Evolutionary conservation across 2,797 vertebrate genomes (phyloP).

Genomic region (Thripadectes ignobilis): DNA sequence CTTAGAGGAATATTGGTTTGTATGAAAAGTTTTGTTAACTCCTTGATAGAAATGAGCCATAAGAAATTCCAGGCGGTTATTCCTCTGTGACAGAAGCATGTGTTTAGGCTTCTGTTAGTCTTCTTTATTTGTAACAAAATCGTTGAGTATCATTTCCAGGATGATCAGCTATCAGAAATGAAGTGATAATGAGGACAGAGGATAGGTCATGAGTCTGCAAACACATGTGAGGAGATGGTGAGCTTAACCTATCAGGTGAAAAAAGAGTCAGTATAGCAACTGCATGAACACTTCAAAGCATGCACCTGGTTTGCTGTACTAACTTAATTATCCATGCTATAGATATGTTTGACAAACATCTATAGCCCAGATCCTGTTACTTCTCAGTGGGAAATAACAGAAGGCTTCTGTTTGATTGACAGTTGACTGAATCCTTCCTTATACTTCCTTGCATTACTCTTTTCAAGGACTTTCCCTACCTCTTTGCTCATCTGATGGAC

Average conservation of each 20-base stretch:
- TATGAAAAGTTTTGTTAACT: not conserved
- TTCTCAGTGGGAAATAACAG: constrained; percentile 63
- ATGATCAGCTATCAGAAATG: constrained; percentile 38
- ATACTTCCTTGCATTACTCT: constrained; percentile 59
- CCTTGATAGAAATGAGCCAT: not conserved
- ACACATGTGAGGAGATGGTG: constrained; percentile 70
- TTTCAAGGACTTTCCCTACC: constrained; percentile 44
- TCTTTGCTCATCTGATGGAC: not conserved
- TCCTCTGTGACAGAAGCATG: not conserved
- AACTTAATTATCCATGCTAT: constrained; percentile 78
- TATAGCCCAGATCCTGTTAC: constrained; percentile 74
- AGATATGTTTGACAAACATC: constrained; percentile 74
- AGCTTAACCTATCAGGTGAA: constrained; percentile 75
- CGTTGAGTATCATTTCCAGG: constrained; percentile 49
- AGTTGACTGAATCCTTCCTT: constrained; percentile 71
- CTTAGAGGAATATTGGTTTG: not conserved
- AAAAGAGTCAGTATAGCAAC: constrained; percentile 73
- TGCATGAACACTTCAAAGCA: constrained; percentile 74
- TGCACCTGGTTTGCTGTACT: constrained; percentile 63
- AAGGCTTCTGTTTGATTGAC: constrained; percentile 61
- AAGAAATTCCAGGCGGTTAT: not conserved
- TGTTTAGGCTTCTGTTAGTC: constrained; percentile 12
- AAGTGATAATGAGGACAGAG: constrained; percentile 75
- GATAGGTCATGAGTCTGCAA: constrained; percentile 69
- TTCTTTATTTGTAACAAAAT: constrained; percentile 41